Base-by-base conservation (phyloP, 2,113 vertebrate genomes). In the Tricholaema leucomelas region DNA sequence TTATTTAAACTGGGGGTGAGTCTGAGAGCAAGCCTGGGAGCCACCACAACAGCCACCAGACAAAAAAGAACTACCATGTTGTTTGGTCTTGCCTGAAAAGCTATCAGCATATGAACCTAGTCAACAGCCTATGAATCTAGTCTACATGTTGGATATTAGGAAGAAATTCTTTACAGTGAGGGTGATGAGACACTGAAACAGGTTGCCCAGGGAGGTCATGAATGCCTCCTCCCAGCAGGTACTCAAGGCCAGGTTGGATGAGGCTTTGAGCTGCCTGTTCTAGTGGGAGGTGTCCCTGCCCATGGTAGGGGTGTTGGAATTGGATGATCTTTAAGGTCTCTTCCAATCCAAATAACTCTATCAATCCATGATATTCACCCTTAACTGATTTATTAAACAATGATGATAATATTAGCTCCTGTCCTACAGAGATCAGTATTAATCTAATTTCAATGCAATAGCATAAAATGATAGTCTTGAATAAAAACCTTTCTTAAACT, bases 21-120 rank as follows among this genome's bases (percentile, higher is more conserved):
- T 1, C 5, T 5, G n/a, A 5, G 3, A 58, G 35, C 10, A 25
- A 79, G 12, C 1, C 5, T 5, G n/a, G 6, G 3, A 58, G 35
- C 10, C 12, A 55, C 31, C 7, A 12, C 20, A 44, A 24, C 9
- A 52, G 28, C 15, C 16, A 48, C n/a, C 16, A 27, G n/a, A 65
- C 44, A 88, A 73, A 15, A 24, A 25, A 80, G n/a, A 73, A 15
- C 7, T 18, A 40, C 31, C 15, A 31, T 30, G 15, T 0, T 25
- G 14, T 23, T 54, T 48, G 6, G 27, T 70, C 50, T n/a, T 38
- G 42, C 30, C 78, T 73, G 36, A 59, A 60, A 79, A 80, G 18
- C n/a, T 19, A 58, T 36, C 48, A 52, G 30, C 33, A 52, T 28
- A 9, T 12, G 23, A 50, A 50, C 13, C 12, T 25, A 52, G 23